Percentiles rank a stretch among this genome's conserved stretches.
These are phyloP conservation scores for Lagria hirta DNA, from an alignment of 2,888 invertebrate species.

Conservation along the genomic window DNA sequence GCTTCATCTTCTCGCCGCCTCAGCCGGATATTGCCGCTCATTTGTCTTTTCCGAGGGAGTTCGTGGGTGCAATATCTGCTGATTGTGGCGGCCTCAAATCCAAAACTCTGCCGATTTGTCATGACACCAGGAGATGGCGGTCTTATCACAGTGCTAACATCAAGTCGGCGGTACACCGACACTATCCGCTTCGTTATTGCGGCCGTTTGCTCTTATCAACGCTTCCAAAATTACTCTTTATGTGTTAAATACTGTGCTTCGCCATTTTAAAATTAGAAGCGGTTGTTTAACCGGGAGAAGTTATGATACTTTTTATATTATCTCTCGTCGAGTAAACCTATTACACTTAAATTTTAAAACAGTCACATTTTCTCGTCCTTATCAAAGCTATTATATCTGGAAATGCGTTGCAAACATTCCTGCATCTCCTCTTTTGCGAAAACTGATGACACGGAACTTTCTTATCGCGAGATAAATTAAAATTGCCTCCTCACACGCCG, in stretches of 20 bases:
- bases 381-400: constrained; percentile 51
- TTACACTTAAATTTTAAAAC: constrained; percentile 56
- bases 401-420: constrained; percentile 50
- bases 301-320: constrained; percentile 52
- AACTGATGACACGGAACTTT: constrained; percentile 53
- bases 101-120: constrained; percentile 47
- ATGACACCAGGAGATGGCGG: constrained; percentile 34
- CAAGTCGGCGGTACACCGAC: constrained; percentile 23
- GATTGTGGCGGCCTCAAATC: constrained; percentile 47
- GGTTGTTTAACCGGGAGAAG: constrained; percentile 49
- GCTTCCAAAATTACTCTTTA: constrained; percentile 46
- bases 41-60: constrained; percentile 45
- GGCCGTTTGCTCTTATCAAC: constrained; percentile 43
- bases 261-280: constrained; percentile 51
- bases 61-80: constrained; percentile 44
- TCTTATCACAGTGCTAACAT: constrained; percentile 34
- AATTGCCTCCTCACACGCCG: constrained; percentile 22
- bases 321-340: constrained; percentile 52
- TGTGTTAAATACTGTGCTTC: constrained; percentile 47
- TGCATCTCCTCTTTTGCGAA: constrained; percentile 43
- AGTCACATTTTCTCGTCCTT: constrained; percentile 53
- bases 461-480: constrained; percentile 52
- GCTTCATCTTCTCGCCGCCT: constrained; percentile 49
- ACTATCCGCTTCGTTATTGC: constrained; percentile 38
- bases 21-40: constrained; percentile 53